Percentiles rank a stretch among this genome's conserved stretches.
phyloP scores from a whole-genome alignment of 1,140 invertebrate genomes.

The Batillaria attramentaria region DNA sequence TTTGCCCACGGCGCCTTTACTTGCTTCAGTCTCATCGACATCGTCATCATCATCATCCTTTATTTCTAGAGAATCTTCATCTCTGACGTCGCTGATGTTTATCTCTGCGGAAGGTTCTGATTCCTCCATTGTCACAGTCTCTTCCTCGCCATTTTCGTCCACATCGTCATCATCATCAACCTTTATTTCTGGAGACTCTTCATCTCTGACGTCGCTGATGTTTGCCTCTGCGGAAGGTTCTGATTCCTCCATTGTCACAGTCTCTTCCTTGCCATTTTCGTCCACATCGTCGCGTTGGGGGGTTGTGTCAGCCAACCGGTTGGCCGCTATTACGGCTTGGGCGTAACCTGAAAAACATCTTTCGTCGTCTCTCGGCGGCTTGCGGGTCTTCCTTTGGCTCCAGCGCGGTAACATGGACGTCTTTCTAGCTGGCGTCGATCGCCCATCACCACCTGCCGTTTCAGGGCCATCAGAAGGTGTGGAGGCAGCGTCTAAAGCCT shows the following conservation, averaged over 20 bases:
- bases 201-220: not conserved
- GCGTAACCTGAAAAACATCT: conserved; percentile 7
- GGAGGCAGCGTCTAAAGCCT: not conserved
- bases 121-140: not conserved
- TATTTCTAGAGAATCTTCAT: not conserved
- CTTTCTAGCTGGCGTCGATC: not conserved
- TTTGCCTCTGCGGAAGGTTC: not conserved
- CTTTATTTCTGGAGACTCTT: not conserved
- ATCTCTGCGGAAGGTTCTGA: not conserved
- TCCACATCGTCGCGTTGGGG: not conserved
- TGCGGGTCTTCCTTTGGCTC: not conserved
- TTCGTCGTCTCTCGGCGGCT: not conserved
- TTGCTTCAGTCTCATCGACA: not conserved
- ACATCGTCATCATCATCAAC: not conserved
- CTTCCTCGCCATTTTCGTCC: not conserved
- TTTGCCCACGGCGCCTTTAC: not conserved
- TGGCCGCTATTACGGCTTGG: not conserved
- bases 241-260: not conserved
- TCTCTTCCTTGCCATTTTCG: not conserved
- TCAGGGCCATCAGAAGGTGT: not conserved
- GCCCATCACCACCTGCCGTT: not conserved
- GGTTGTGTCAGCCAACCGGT: not conserved
- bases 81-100: not conserved
- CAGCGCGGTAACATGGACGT: not conserved
- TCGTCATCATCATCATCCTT: not conserved